These are phyloP conservation scores for Esox masquinongy DNA, from an alignment of 2,797 vertebrate species.

Conservation along the genomic window DNA sequence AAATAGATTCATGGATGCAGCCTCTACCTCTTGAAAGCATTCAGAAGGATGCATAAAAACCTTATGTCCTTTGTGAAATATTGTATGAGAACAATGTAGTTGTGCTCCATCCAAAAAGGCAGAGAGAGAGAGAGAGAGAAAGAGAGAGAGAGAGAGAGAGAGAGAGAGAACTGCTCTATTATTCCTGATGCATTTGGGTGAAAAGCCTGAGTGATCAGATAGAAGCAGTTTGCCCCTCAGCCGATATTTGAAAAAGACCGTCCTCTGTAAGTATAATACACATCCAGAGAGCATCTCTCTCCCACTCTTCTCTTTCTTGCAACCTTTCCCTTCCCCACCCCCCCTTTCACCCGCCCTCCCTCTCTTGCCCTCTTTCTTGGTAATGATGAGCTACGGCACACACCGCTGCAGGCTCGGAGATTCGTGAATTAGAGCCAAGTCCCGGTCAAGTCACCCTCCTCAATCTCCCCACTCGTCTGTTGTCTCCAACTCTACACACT, in stretches of 20 bases:
- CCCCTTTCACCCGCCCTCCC: not conserved
- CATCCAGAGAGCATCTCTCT: constrained; percentile 40
- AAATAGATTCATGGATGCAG: not conserved
- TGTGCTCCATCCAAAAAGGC: constrained; percentile 15
- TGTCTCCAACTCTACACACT: constrained; percentile 23
- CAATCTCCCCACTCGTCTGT: constrained; percentile 32
- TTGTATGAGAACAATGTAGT: not conserved
- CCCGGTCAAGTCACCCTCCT: constrained; percentile 61
- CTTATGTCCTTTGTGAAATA: not conserved
- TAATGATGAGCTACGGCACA: constrained; percentile 55
- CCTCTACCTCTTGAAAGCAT: not conserved
- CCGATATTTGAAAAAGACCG: constrained; percentile 52
- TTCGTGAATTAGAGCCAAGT: constrained; percentile 59
- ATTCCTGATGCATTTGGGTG: constrained; percentile 40
- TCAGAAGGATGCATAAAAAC: not conserved
- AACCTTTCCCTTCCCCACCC: not conserved
- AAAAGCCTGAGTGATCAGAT: constrained; percentile 26
- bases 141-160: constrained; percentile 5
- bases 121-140: constrained; percentile 24
- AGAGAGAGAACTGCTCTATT: constrained; percentile 34
- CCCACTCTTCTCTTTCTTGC: not conserved
- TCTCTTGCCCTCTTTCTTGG: constrained; percentile 8
- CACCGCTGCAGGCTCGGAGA: constrained; percentile 47
- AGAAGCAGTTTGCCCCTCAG: constrained; percentile 49
- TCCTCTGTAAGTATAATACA: constrained; percentile 54